Conservation (phyloP, 2,888 invertebrate genomes). For the Hymenopus coronatus region DNA sequence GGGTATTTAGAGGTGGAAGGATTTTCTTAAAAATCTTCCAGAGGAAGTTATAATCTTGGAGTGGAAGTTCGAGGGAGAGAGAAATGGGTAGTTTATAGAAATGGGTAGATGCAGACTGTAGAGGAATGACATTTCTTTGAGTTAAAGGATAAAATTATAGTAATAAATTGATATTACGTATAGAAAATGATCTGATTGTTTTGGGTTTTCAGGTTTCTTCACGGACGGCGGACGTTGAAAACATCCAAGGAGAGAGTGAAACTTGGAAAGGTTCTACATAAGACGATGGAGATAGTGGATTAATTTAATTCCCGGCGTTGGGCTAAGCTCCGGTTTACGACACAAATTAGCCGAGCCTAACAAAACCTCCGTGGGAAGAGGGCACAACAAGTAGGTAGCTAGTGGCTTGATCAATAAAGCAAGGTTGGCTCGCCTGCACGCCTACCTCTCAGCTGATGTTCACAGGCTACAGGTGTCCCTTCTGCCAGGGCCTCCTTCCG, state of each 20-base stretch:
- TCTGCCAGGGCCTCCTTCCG: background rate
- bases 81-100: too few relatives aligned
- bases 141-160: too few relatives aligned
- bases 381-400: background rate
- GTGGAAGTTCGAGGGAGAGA: too few relatives aligned
- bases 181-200: too few relatives aligned
- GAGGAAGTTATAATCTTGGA: too few relatives aligned
- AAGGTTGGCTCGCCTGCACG: background rate
- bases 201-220: background rate
- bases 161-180: too few relatives aligned
- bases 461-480: background rate
- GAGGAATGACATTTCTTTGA: too few relatives aligned
- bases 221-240: background rate
- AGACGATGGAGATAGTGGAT: background rate
- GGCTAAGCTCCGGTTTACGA: background rate
- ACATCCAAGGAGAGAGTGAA: background rate
- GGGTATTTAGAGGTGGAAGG: too few relatives aligned
- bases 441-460: background rate
- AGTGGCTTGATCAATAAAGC: background rate
- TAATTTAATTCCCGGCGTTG: background rate
- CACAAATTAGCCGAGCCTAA: background rate
- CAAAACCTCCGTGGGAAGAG: background rate
- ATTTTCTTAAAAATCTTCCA: too few relatives aligned
- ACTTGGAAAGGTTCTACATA: background rate
- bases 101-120: too few relatives aligned